A percentile compares a stretch with the other conserved stretches of the same genome.
Evolutionary conservation across 2,113 vertebrate species (phyloP).

Genomic region (Macrotus californicus): DNA sequence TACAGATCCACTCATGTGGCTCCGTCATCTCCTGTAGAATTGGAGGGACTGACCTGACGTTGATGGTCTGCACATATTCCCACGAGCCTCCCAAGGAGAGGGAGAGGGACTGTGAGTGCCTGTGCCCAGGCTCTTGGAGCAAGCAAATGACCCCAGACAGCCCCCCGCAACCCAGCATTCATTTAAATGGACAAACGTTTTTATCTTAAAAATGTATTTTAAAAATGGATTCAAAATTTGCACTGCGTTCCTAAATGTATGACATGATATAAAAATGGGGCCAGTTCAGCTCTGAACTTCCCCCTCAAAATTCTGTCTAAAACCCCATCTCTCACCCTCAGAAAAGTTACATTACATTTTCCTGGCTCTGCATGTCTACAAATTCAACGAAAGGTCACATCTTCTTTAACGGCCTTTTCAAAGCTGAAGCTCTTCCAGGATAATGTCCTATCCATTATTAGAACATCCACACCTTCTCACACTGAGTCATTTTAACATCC

Average conservation of each 20-base stretch:
- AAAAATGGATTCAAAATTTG: neutral
- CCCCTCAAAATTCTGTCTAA: neutral
- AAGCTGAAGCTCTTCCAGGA: neutral
- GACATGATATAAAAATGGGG: neutral
- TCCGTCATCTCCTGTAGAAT: neutral
- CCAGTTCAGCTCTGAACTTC: neutral
- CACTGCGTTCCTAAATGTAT: neutral
- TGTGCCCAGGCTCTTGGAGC: neutral
- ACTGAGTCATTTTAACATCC: neutral
- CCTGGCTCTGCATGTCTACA: neutral
- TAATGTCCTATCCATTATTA: neutral
- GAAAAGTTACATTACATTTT: accelerated
- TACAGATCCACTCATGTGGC: accelerated
- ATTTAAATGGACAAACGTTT: neutral
- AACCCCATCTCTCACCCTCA: neutral
- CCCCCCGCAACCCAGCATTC: neutral
- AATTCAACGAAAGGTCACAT: neutral
- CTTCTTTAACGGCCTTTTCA: too few relatives aligned
- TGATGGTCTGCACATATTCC: accelerated
- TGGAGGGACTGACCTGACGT: neutral
- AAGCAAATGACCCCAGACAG: neutral
- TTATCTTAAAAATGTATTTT: neutral
- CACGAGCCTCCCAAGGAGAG: neutral
- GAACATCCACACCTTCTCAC: neutral
- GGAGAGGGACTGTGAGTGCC: neutral